A percentile compares a stretch with the other conserved stretches of the same genome.
Evolutionary conservation across 2,113 vertebrate genomes (phyloP).

Genomic region (Bombycilla garrulus): DNA sequence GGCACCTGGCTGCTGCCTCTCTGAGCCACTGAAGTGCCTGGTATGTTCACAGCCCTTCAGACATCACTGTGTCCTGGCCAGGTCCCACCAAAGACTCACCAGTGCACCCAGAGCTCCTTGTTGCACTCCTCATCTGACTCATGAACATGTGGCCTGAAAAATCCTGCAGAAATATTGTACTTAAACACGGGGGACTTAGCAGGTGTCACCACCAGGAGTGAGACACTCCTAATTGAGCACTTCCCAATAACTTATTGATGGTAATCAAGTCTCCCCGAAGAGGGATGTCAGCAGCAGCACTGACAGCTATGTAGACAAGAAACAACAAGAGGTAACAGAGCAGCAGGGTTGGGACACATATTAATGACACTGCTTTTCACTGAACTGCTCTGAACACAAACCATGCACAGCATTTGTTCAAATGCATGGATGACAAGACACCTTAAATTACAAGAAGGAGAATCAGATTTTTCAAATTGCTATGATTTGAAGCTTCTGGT

Average conservation of each 20-base stretch:
- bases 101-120: not conserved
- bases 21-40: not conserved
- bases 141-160: not conserved
- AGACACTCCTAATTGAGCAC: slow-evolving; percentile 69
- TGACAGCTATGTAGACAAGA: slow-evolving; percentile 15
- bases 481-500: slow-evolving; percentile 62
- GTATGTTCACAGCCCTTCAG: not conserved
- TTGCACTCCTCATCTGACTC: not conserved
- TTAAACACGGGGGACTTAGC: slow-evolving; percentile 53
- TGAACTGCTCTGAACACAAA: slow-evolving; percentile 52
- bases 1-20: not conserved
- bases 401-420: slow-evolving; percentile 54
- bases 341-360: slow-evolving; percentile 30
- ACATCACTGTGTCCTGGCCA: not conserved
- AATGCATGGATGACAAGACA: not conserved
- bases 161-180: slow-evolving; percentile 22
- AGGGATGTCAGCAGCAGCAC: slow-evolving; percentile 40
- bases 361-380: slow-evolving; percentile 46
- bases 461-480: slow-evolving; percentile 24
- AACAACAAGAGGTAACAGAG: not conserved
- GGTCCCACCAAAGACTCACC: not conserved
- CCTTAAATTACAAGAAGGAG: not conserved
- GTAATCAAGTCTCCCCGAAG: slow-evolving; percentile 68
- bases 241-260: slow-evolving; percentile 73
- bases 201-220: slow-evolving; percentile 54